phyloP scores from a whole-genome alignment of 2,797 vertebrate species.

The Brachyrhaphis roseni region DNA sequence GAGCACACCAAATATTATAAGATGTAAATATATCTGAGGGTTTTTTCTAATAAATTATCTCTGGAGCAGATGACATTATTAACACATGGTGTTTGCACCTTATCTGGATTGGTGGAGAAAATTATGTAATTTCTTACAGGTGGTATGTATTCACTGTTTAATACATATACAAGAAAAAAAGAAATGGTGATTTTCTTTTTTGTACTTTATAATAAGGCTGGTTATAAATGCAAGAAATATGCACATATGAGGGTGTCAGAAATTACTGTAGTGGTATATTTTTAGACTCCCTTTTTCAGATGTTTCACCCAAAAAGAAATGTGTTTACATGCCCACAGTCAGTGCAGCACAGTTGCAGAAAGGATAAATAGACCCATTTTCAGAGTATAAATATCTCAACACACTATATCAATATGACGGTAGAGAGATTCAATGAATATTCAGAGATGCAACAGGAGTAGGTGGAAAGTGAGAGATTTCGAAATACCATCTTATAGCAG shows the following conservation, averaged over 20 bases:
- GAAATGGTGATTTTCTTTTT: conserved; percentile 21
- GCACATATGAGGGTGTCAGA: conserved; percentile 16
- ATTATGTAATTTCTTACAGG: conserved; percentile 26
- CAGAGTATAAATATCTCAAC: conserved; percentile 68
- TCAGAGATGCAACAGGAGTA: conserved; percentile 37
- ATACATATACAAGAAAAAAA: too few relatives aligned
- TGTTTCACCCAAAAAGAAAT: conserved; percentile 36
- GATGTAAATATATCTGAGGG: background rate
- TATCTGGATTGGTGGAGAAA: conserved; percentile 54
- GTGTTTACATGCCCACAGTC: conserved; percentile 46
- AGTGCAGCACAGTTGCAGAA: conserved; percentile 36
- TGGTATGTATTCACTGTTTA: conserved; percentile 27
- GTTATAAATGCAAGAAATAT: conserved; percentile 28
- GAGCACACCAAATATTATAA: conserved; percentile 1
- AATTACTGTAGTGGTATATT: conserved; percentile 14
- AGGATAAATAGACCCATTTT: conserved; percentile 56
- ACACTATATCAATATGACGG: conserved; percentile 37
- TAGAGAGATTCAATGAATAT: conserved; percentile 66
- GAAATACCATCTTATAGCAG: conserved; percentile 57
- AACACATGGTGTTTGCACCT: conserved; percentile 10
- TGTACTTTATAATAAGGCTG: conserved; percentile 10
- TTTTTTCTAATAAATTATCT: background rate
- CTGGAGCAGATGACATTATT: background rate
- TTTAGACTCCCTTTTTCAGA: conserved; percentile 26
- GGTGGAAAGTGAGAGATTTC: conserved; percentile 62